Conservation (phyloP, 2,888 invertebrate species). For the Romanomermis culicivorax region DNA sequence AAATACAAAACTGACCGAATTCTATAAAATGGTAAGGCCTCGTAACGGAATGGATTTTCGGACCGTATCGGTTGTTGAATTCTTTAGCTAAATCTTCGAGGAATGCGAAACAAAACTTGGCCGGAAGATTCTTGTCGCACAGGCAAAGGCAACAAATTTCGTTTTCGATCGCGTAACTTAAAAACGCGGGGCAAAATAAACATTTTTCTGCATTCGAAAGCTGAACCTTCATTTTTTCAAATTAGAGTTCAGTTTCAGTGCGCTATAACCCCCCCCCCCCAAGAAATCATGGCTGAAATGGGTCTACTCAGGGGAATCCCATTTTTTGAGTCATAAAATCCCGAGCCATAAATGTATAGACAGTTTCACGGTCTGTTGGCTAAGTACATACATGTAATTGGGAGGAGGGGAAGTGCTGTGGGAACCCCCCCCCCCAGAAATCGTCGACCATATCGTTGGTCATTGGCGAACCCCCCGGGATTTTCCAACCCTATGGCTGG, state of each 20-base stretch:
- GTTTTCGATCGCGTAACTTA: slow-evolving; percentile 8
- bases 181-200: neutral
- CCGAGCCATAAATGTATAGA: neutral
- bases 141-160: slow-evolving; percentile 22
- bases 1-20: slow-evolving; percentile 24
- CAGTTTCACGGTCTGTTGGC: too few relatives aligned
- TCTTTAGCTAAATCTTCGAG: slow-evolving; percentile 18
- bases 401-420: too few relatives aligned
- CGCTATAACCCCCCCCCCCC: too few relatives aligned
- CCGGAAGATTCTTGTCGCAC: slow-evolving; percentile 23
- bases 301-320: neutral
- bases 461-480: too few relatives aligned
- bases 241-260: too few relatives aligned
- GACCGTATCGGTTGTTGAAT: slow-evolving; percentile 19
- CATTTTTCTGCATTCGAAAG: neutral
- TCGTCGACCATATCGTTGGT: too few relatives aligned
- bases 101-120: slow-evolving; percentile 20
- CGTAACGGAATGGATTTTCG: slow-evolving; percentile 20
- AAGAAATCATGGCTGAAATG: neutral
- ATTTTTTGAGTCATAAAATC: too few relatives aligned
- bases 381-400: too few relatives aligned
- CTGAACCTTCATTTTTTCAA: too few relatives aligned
- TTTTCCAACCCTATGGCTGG: too few relatives aligned
- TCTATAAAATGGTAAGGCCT: slow-evolving; percentile 28
- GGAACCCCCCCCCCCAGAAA: too few relatives aligned